These are phyloP conservation scores for Aethes cnicana DNA, from an alignment of 2,888 invertebrate species.

Conservation along the genomic window DNA sequence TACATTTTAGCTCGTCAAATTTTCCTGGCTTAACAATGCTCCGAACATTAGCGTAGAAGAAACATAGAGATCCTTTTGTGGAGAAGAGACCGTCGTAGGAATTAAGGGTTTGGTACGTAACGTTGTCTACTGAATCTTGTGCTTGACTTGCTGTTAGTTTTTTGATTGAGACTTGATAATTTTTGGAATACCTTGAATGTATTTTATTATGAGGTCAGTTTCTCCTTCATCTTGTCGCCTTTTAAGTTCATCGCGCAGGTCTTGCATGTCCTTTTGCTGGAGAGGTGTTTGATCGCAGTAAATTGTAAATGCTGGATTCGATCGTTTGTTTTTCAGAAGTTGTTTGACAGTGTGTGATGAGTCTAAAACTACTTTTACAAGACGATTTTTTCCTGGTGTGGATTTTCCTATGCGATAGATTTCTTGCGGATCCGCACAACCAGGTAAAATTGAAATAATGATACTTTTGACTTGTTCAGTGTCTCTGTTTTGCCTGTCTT, in stretches of 20 bases:
- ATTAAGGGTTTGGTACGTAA: too few species aligned
- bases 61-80: neutral
- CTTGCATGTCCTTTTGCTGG: neutral
- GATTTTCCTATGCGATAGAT: too few species aligned
- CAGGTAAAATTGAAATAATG: too few species aligned
- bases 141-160: neutral
- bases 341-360: too few species aligned
- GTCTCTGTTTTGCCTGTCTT: too few species aligned
- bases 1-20: constrained; percentile 9
- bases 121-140: too few species aligned
- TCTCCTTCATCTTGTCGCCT: neutral
- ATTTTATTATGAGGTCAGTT: neutral
- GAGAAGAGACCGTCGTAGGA: neutral
- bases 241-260: neutral
- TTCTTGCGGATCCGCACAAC: too few species aligned
- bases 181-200: neutral
- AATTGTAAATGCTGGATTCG: too few species aligned
- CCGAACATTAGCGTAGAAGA: constrained; percentile 8
- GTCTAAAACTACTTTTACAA: too few species aligned
- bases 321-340: too few species aligned
- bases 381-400: too few species aligned
- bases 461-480: too few species aligned
- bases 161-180: neutral
- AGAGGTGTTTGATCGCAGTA: neutral
- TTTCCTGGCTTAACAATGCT: constrained; percentile 5